phyloP scores from a whole-genome alignment of 2,888 invertebrate species.

The Dascillus cervinus region DNA sequence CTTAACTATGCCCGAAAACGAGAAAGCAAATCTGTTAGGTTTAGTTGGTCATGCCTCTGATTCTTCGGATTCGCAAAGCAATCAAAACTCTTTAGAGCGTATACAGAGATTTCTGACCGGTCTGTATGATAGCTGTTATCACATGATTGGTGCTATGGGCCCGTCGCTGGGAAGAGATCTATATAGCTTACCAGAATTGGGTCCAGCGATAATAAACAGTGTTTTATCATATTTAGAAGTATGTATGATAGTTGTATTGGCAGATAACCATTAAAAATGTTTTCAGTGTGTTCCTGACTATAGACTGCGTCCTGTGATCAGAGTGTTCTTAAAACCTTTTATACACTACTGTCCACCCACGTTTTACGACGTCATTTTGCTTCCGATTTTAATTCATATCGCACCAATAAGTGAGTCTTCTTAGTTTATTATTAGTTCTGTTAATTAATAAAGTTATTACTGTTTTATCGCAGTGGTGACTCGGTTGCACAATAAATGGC shows the following conservation, averaged over 20 bases:
- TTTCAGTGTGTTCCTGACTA: slow-evolving; percentile 72
- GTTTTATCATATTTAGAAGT: slow-evolving; percentile 61
- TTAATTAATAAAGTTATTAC: slow-evolving; percentile 1
- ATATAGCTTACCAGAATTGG: slow-evolving; percentile 69
- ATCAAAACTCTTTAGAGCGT: slow-evolving; percentile 58
- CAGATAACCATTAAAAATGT: slow-evolving; percentile 5
- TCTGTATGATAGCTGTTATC: slow-evolving; percentile 75
- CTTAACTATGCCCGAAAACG: slow-evolving; percentile 65
- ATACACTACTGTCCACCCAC: slow-evolving; percentile 79
- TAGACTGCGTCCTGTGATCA: slow-evolving; percentile 72
- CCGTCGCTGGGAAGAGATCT: slow-evolving; percentile 78
- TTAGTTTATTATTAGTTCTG: slow-evolving; percentile 6
- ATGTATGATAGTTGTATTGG: slow-evolving; percentile 17
- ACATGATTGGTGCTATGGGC: slow-evolving; percentile 71
- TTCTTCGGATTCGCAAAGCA: slow-evolving; percentile 33
- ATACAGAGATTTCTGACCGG: slow-evolving; percentile 79
- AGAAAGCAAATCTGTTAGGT: slow-evolving; percentile 68
- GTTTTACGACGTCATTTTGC: slow-evolving; percentile 64
- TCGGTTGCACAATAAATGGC: slow-evolving; percentile 70
- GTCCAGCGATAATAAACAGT: slow-evolving; percentile 64
- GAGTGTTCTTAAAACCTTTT: slow-evolving; percentile 79
- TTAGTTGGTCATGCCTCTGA: slow-evolving; percentile 40
- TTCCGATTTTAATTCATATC: slow-evolving; percentile 71
- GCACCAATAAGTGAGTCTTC: slow-evolving; percentile 66
- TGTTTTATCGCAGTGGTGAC: slow-evolving; percentile 49